Evolutionary conservation across 2,888 invertebrate species (phyloP), one percentile per base, ranked within the genome.

Genomic region (Pammene fasciana): DNA sequence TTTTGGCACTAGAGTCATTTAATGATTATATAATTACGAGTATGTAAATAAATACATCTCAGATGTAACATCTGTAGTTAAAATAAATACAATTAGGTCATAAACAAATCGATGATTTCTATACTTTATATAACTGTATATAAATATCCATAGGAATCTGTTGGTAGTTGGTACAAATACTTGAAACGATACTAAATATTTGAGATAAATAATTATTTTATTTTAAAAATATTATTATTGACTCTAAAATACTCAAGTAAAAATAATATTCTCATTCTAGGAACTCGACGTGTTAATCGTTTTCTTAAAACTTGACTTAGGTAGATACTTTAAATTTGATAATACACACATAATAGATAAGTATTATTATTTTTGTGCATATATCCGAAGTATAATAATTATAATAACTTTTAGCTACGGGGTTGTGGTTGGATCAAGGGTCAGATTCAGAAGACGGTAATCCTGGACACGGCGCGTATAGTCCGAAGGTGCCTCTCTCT

Each of bases 1-100:
- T 74, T 79, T 83, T 83, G 83, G 83, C 83, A 83, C 83, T 80
- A 81, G 73, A 60, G 50, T 64, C 46, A 70, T 72, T 72, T 72
- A 34, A 71, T 70, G 68, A 55, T 64, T 62, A 57, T 43, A 14
- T 5, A 43, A 13, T 45, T 48, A 43, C 50, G n/a, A 43, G 43
- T 50, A 46, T 54, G 61, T 67, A 68, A 68, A 61, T 62, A n/a
- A n/a, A n/a, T n/a, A n/a, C n/a, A n/a, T n/a, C n/a, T n/a, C n/a
- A n/a, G n/a, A n/a, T n/a, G n/a, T n/a, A n/a, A 68, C 16, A 56
- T 41, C 46, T 50, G 48, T 36, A 10, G 36, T 60, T 60, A 45
- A 52, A 54, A 67, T 46, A 59, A 45, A 46, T 43, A 61, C 46
- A 46, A 9, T 14, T 38, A 55, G 46, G n/a, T 36, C 45, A 9